Evolutionary conservation across 2,113 vertebrate species (phyloP), one percentile per base, ranked within the genome.

Genomic region (Eolophus roseicapilla): DNA sequence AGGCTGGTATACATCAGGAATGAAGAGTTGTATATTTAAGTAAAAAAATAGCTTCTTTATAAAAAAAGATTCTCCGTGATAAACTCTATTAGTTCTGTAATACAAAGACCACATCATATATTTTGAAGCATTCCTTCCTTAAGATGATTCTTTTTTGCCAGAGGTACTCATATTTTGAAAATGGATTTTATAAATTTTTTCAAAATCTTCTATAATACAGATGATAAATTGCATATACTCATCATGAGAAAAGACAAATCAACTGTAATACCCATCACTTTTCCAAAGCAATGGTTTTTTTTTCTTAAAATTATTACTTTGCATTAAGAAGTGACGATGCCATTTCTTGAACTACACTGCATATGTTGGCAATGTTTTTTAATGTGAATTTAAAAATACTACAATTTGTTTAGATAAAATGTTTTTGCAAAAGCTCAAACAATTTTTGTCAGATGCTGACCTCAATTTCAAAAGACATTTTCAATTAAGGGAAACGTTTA

Each of bases 401-500:
- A 83, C 65, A 76, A 89, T 97, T 93, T 96, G 67, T 97, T 97
- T 97, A 82, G 75, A 93, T 94, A 86, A 92, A 89, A 95, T 96
- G 73, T 96, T 95, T 93, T 71, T 95, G 68, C 90, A 88, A 37
- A 96, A 95, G 55, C 88, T 92, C 70, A 92, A 92, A 97, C 94
- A 96, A 87, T 96, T 97, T 96, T 97, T 95, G 77, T 97, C 93
- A 96, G 93, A 96, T 97, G 90, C 93, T 97, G 96, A 98, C 95
- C 96, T 97, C 95, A 93, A 84, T 91, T 96, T 90, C 92, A 93
- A 77, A 94, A 97, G 92, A 97, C 88, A 93, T 96, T 98, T 97
- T 97, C 94, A 97, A 97, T 97, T 97, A 97, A 96, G 96, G 74
- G 88, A 96, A 95, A 64, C 82, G 79, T 95, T 97, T 97, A 96